phyloP scores from a whole-genome alignment of 1,140 invertebrate species.

The Globodera ellingtonae region DNA sequence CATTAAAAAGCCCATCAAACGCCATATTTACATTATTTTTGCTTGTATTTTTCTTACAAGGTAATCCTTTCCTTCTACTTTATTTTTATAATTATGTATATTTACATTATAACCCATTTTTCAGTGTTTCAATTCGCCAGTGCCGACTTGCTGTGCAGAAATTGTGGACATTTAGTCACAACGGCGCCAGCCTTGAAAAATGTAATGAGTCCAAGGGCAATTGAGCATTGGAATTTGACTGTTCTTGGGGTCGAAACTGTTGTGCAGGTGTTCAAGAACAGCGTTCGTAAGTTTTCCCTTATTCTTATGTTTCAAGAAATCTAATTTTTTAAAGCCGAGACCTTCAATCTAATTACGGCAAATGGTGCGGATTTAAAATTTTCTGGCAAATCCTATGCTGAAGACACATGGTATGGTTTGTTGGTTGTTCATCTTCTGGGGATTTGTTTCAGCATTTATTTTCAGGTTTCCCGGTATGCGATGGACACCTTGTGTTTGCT shows the following conservation, averaged over 20 bases:
- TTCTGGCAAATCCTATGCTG: constrained; percentile 16
- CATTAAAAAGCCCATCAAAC: background rate
- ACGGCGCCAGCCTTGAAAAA: constrained; percentile 24
- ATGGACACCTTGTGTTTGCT: constrained; percentile 27
- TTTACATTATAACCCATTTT: background rate
- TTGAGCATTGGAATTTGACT: constrained; percentile 31
- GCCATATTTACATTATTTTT: background rate
- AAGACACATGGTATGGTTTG: constrained; percentile 24
- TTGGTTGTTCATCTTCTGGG: background rate
- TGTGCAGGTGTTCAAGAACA: constrained; percentile 33
- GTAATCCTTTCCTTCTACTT: background rate
- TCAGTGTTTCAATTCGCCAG: background rate
- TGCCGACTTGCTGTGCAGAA: constrained; percentile 28
- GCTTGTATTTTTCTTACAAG: background rate
- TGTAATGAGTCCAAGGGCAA: constrained; percentile 26
- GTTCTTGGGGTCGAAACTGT: constrained; percentile 28
- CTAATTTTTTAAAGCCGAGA: constrained; percentile 28
- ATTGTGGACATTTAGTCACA: constrained; percentile 31
- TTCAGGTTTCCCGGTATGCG: constrained; percentile 29
- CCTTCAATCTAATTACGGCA: constrained; percentile 21
- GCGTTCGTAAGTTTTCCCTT: constrained; percentile 24
- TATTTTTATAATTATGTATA: background rate
- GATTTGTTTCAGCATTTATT: background rate
- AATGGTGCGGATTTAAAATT: constrained; percentile 34
- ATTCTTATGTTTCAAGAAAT: no score